Base-by-base conservation (phyloP, 2,888 invertebrate genomes). In the Drosophila heteroneura region DNA sequence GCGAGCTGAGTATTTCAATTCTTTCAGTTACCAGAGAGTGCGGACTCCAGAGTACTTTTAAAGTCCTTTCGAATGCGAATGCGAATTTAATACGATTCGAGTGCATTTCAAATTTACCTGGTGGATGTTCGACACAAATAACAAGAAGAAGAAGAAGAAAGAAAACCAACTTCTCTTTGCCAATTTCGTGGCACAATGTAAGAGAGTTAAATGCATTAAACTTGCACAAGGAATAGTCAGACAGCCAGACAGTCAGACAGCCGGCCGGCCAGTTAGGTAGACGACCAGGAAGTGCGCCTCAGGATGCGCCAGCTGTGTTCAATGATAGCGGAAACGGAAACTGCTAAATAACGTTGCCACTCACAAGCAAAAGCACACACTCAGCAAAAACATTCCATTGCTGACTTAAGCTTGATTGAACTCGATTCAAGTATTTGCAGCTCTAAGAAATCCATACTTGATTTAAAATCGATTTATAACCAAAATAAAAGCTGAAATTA, bases 151-250 rank as follows among this genome's bases (percentile, higher is more conserved):
- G 89, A 76, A 72, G 5, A 26, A 22, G 22, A 19, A 26, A 72
- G 52, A 52, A 63, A 51, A 35, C 12, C 19, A 72, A 52, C 57
- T 67, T 49, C 67, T 74, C 85, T 69, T 71, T 77, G 86, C 86
- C 90, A 89, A 85, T 90, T 89, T 77, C 82, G 71, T 69, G 74
- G 85, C 76, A 81, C 89, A 86, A 82, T 80, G 89, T 76, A 76
- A 84, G 88, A 82, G 90, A 87, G 84, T 76, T 87, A 81, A 90
- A 89, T 74, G 89, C 86, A 87, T 87, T 91, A 87, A 87, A 89
- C 88, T 87, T 87, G 76, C 85, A 90, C 73, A 76, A 74, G 75
- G 28, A 35, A 67, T 69, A 58, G 62, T 49, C 53, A 30, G 28
- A 26, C 51, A 19, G 32, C 4, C 44, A 19, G 37, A 26, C 54